Evolutionary conservation across 2,113 vertebrate species (phyloP), one percentile per base, ranked within the genome.

Genomic region (Dicaeum eximium): DNA sequence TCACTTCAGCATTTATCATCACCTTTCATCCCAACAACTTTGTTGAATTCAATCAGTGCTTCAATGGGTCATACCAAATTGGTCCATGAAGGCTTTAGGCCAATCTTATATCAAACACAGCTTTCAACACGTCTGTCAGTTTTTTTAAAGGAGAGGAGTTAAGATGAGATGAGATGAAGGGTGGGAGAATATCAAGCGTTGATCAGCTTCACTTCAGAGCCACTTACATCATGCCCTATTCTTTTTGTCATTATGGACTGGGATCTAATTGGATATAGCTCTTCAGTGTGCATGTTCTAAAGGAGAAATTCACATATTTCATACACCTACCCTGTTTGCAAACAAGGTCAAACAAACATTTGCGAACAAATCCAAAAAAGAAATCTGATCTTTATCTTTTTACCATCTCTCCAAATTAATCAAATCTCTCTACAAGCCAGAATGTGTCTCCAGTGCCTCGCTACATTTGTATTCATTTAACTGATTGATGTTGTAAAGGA

Each of bases 401-500:
- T 69, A 64, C 65, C 4, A 1, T 50, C 40, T 14, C 38, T 85
- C 28, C 48, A 85, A 72, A 79, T 57, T 87, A 87, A 73, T 90
- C 44, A 77, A 77, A 73, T 25, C 18, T 86, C 45, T 58, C 38
- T 70, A 50, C 4, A 21, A 51, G 33, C 13, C 38, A 78, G 38
- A 73, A 56, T 65, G 54, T 48, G 44, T 42, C 72, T 47, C 61
- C n/a, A 74, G 40, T 71, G 79, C 72, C 61, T 90, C 66, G 47
- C 60, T 74, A 38, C 22, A 20, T 77, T 88, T 93, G 28, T 70
- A 88, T 65, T 87, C 56, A 38, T 77, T 56, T 54, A 77, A 61
- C 58, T 90, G 71, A 95, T 44, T 90, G 85, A 95, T 58, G 70
- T 62, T 91, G 33, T 73, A 73, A 90, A 80, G 69, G 51, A 78